A percentile compares a stretch with the other conserved stretches of the same genome.
These are phyloP conservation scores for Bradysia coprophila DNA, from an alignment of 1,140 invertebrate genomes.

Conservation along the genomic window DNA sequence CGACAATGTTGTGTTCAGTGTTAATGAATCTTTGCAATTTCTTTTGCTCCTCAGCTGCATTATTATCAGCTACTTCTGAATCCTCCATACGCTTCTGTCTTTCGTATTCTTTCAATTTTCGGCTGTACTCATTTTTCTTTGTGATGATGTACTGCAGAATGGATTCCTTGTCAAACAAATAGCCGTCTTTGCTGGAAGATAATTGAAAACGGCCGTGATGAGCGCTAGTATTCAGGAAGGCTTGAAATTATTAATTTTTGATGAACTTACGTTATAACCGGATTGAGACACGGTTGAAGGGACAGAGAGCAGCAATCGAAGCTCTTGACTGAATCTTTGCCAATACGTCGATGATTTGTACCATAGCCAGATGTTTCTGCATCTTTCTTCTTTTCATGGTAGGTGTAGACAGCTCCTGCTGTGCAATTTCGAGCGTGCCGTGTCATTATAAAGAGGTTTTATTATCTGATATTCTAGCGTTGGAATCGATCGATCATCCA, in stretches of 20 bases:
- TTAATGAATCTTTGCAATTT: constrained; percentile 61
- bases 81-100: constrained; percentile 64
- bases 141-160: constrained; percentile 90
- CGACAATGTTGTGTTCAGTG: constrained; percentile 13
- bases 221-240: no score
- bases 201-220: background rate
- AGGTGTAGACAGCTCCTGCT: constrained; percentile 94
- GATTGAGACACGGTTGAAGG: constrained; percentile 55
- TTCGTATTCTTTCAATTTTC: constrained; percentile 86
- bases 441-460: no score
- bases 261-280: constrained; percentile 17
- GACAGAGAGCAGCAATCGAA: constrained; percentile 98
- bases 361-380: constrained; percentile 81
- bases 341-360: constrained; percentile 57
- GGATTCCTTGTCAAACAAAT: constrained; percentile 93
- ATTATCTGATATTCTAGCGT: no score
- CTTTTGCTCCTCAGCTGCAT: constrained; percentile 31
- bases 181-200: constrained; percentile 52
- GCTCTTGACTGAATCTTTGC: constrained; percentile 79
- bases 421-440: constrained; percentile 95
- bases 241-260: no score
- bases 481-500: no score
- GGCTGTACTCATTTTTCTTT: constrained; percentile 83
- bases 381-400: constrained; percentile 96
- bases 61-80: constrained; percentile 27